Percentiles rank a stretch among this genome's conserved stretches.
Evolutionary conservation across 2,797 vertebrate species (phyloP).

Genomic region (Vipera latastei): DNA sequence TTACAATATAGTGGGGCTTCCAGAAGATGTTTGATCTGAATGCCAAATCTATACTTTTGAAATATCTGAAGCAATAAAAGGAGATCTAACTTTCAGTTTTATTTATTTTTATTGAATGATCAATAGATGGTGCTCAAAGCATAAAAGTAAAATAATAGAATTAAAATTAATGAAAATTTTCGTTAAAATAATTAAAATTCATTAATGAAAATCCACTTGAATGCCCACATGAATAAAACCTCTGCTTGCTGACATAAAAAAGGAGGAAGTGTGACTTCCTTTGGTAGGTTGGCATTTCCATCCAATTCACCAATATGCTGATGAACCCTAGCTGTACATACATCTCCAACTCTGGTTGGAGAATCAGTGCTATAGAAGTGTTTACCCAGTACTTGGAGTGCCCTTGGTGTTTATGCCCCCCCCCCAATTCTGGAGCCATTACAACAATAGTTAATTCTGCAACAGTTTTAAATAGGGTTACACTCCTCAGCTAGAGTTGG

Average conservation of each 20-base stretch:
- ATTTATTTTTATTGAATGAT: background rate
- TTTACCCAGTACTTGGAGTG: background rate
- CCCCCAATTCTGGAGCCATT: background rate
- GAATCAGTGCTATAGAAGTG: background rate
- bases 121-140: background rate
- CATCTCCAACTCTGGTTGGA: background rate
- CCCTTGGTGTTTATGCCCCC: background rate
- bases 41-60: background rate
- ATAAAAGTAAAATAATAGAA: background rate
- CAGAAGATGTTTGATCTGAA: background rate
- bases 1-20: background rate
- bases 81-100: background rate
- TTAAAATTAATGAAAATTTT: background rate
- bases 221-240: background rate
- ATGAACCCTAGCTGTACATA: background rate
- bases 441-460: background rate
- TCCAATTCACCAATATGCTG: background rate
- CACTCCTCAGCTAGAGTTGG: background rate
- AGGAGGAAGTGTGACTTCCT: background rate
- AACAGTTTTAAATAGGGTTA: background rate
- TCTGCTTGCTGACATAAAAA: background rate
- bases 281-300: background rate
- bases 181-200: background rate
- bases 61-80: background rate
- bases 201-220: background rate